These are phyloP conservation scores for Telenomus remus DNA, from an alignment of 1,140 invertebrate genomes.

Conservation along the genomic window DNA sequence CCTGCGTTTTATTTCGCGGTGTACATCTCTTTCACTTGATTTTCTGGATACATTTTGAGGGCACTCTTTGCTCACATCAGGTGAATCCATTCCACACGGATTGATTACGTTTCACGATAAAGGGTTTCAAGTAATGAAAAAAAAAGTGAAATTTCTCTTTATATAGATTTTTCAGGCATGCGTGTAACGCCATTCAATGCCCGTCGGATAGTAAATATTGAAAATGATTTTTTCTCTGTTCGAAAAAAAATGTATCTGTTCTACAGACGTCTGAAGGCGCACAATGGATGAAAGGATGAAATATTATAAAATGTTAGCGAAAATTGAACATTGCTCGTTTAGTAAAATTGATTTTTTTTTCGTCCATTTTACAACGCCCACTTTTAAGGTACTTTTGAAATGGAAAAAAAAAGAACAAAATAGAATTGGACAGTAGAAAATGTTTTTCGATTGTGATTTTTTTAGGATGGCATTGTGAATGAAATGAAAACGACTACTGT, in stretches of 20 bases:
- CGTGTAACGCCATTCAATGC: slow-evolving; percentile 17
- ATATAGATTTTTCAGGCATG: slow-evolving; percentile 30
- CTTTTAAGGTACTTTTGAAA: too few species aligned
- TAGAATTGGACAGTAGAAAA: too few species aligned
- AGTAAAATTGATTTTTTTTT: too few species aligned
- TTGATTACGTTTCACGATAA: slow-evolving; percentile 55
- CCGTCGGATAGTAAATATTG: slow-evolving; percentile 47
- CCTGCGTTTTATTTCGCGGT: slow-evolving; percentile 42
- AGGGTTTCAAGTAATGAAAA: slow-evolving; percentile 54
- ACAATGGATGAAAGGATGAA: slow-evolving; percentile 24
- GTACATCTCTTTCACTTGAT: slow-evolving; percentile 44
- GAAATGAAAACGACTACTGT: slow-evolving; percentile 9
- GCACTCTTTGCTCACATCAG: slow-evolving; percentile 47
- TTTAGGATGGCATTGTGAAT: slow-evolving; percentile 4
- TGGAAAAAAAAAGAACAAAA: too few species aligned
- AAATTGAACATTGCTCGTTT: too few species aligned
- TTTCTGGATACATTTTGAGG: slow-evolving; percentile 46
- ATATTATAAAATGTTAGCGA: background rate
- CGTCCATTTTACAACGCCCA: too few species aligned
- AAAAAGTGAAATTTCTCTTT: slow-evolving; percentile 45
- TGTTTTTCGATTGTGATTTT: too few species aligned
- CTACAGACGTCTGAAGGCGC: slow-evolving; percentile 2
- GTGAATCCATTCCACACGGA: slow-evolving; percentile 38
- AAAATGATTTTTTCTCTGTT: slow-evolving; percentile 23
- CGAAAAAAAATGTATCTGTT: slow-evolving; percentile 9